Evolutionary conservation across 1,140 invertebrate genomes (phyloP).

Genomic region (Bombyx mori): ASM3026992v2 NC_085134.1:6935001-6935500

Average conservation of each 20-base stretch:
- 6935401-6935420: neutral
- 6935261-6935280: too few relatives aligned
- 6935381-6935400: neutral
- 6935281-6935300: too few relatives aligned
- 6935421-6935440: neutral
- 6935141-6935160: slow-evolving; percentile 42
- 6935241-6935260: too few relatives aligned
- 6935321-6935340: too few relatives aligned
- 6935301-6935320: too few relatives aligned
- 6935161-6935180: neutral
- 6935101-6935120: slow-evolving; percentile 72
- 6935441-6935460: too few relatives aligned
- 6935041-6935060: slow-evolving; percentile 84
- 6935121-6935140: slow-evolving; percentile 46
- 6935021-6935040: slow-evolving; percentile 62
- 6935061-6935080: slow-evolving; percentile 80
- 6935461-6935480: too few relatives aligned
- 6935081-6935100: slow-evolving; percentile 82
- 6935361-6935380: neutral
- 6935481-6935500: too few relatives aligned
- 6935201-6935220: neutral
- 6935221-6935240: too few relatives aligned
- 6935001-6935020: slow-evolving; percentile 37
- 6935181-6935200: neutral
- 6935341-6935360: neutral